These are phyloP conservation scores for Tyria jacobaeae DNA, from an alignment of 2,888 invertebrate genomes.

Conservation along the genomic window DNA sequence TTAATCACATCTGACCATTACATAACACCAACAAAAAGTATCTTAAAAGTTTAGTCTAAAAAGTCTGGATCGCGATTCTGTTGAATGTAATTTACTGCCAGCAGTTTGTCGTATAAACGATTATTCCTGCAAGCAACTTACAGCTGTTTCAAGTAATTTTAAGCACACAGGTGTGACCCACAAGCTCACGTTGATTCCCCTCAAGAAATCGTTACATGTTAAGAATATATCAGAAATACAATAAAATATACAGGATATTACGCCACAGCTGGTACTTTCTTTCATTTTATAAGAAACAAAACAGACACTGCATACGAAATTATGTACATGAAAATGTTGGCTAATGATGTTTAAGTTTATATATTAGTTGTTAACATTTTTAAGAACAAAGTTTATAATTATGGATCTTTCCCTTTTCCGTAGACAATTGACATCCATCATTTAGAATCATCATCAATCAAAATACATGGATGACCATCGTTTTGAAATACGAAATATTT, in stretches of 20 bases:
- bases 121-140: slow-evolving; percentile 12
- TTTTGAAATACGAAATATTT: no score
- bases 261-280: background rate
- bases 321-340: background rate
- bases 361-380: no score
- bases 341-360: background rate
- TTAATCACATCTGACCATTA: no score
- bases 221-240: background rate
- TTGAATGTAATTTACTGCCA: background rate
- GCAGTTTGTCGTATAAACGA: slow-evolving; percentile 8
- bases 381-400: no score
- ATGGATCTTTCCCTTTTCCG: background rate
- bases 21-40: no score
- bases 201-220: background rate
- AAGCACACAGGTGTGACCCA: background rate
- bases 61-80: background rate
- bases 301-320: background rate
- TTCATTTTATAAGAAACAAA: background rate
- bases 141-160: slow-evolving; percentile 11
- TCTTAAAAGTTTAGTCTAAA: background rate
- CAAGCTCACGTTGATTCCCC: slow-evolving; percentile 2
- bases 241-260: slow-evolving; percentile 4
- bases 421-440: background rate
- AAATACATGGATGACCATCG: no score
- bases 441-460: no score